Evolutionary conservation across 1,140 invertebrate species (phyloP).

Genomic region (Pachyrhynchus sulphureomaculatus): DNA sequence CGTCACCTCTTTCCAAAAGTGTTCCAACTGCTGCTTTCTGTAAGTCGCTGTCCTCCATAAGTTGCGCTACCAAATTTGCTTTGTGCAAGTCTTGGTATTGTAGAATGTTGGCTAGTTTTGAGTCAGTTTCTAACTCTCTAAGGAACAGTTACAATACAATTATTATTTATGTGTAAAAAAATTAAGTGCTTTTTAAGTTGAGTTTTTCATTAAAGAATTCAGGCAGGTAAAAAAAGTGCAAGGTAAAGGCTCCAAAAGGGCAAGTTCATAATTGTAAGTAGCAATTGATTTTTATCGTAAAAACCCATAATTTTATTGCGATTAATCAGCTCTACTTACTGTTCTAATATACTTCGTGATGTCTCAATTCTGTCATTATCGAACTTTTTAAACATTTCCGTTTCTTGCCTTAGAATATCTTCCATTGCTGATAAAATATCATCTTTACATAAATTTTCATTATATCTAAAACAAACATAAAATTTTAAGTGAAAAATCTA

Average conservation of each 20-base stretch:
- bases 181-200: no score
- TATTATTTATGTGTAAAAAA: not conserved
- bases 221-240: no score
- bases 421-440: conserved; percentile 67
- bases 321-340: no score
- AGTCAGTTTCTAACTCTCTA: conserved; percentile 59
- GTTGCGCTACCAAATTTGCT: conserved; percentile 58
- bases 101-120: conserved; percentile 61
- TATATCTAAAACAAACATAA: conserved; percentile 27
- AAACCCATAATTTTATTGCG: no score
- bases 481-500: no score
- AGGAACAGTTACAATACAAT: conserved; percentile 26
- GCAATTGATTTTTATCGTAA: no score
- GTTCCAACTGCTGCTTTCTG: conserved; percentile 74
- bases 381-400: conserved; percentile 42
- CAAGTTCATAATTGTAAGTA: no score
- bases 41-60: conserved; percentile 67
- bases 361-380: conserved; percentile 41
- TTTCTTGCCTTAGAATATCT: conserved; percentile 64
- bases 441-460: conserved; percentile 48
- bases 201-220: no score
- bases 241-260: no score
- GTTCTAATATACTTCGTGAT: conserved; percentile 45
- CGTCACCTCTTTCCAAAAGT: conserved; percentile 72
- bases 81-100: conserved; percentile 62